These are phyloP conservation scores for Trachops cirrhosus DNA, from an alignment of 2,797 vertebrate species.

Conservation along the genomic window DNA sequence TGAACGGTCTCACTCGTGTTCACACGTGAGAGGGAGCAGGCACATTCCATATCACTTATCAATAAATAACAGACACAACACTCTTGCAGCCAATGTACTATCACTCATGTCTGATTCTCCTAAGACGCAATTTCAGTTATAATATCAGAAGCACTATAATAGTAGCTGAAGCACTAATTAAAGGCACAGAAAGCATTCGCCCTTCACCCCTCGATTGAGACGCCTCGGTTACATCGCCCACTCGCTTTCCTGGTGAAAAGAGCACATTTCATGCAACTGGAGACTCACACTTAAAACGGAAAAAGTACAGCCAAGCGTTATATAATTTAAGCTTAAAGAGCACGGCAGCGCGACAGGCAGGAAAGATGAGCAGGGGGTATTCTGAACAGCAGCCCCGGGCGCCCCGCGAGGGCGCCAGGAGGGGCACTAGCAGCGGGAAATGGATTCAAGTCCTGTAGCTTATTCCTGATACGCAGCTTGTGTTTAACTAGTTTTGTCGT, in stretches of 20 bases:
- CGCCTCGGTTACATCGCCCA: no score
- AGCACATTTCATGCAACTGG: not conserved
- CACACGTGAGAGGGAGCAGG: not conserved
- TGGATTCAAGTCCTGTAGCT: not conserved
- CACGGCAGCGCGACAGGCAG: not conserved
- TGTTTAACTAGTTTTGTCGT: not conserved
- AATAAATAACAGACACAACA: fast-evolving
- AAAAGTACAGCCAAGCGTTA: not conserved
- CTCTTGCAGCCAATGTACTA: not conserved
- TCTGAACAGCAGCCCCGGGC: not conserved
- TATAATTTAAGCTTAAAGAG: not conserved
- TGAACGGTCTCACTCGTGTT: not conserved
- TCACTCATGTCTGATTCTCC: not conserved
- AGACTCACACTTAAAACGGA: not conserved
- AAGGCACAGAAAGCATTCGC: not conserved
- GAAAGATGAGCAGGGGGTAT: not conserved
- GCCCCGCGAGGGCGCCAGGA: not conserved
- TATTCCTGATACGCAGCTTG: not conserved
- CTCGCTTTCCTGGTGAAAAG: not conserved
- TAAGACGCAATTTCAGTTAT: not conserved
- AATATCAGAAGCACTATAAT: no score
- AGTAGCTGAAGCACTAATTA: not conserved
- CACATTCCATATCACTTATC: not conserved
- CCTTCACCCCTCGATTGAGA: not conserved
- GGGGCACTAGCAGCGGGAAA: not conserved